Percentiles rank a stretch among this genome's conserved stretches.
These are phyloP conservation scores for Biston stratarius DNA, from an alignment of 2,888 invertebrate genomes.

Conservation along the genomic window DNA sequence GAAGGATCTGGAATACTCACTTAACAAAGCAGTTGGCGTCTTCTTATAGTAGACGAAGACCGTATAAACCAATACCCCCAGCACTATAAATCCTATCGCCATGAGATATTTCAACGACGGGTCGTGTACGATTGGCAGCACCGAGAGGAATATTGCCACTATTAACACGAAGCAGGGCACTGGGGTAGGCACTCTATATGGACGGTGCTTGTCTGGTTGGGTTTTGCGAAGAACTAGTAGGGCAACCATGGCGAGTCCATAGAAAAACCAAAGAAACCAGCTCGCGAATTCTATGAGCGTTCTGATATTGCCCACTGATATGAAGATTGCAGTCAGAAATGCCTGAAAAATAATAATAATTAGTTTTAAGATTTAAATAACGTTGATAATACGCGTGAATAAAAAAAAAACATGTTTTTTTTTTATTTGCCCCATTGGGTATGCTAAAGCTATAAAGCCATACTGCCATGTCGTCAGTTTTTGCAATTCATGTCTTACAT, in stretches of 20 bases:
- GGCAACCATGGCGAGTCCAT: conserved; percentile 93
- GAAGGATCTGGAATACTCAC: conserved; percentile 76
- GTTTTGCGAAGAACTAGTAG: conserved; percentile 91
- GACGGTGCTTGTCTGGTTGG: conserved; percentile 88
- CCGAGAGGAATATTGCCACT: conserved; percentile 90
- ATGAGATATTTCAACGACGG: conserved; percentile 92
- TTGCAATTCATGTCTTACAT: no score
- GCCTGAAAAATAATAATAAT: conserved; percentile 79
- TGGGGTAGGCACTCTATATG: conserved; percentile 90
- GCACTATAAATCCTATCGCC: conserved; percentile 89
- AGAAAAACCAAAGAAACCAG: conserved; percentile 95
- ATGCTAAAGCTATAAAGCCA: no score
- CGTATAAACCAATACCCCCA: conserved; percentile 91
- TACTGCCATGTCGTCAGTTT: no score
- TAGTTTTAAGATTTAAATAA: background rate
- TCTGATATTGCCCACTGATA: conserved; percentile 90
- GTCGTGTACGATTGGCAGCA: conserved; percentile 91
- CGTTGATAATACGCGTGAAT: no score
- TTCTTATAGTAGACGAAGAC: conserved; percentile 91
- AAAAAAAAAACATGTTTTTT: no score
- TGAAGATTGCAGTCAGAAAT: conserved; percentile 89
- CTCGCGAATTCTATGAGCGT: conserved; percentile 94
- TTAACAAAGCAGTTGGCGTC: conserved; percentile 86
- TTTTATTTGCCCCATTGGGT: no score
- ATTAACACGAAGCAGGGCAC: conserved; percentile 91